Base-by-base conservation (phyloP, 1,140 invertebrate species). In the Ooceraea biroi region DNA sequence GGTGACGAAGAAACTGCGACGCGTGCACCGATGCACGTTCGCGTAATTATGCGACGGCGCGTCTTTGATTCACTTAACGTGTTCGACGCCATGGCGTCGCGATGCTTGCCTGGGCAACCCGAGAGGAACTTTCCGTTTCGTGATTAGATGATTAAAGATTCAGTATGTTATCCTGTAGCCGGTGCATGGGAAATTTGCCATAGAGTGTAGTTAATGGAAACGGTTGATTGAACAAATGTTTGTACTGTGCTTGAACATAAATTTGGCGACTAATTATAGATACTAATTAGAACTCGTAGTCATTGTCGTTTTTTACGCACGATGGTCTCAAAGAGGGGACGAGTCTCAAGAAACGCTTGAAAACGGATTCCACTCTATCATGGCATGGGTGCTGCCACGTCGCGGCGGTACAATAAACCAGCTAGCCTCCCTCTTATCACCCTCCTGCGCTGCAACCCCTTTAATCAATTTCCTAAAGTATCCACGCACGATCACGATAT, bases 381-480 rank as follows among this genome's bases (percentile, higher is more conserved):
- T 90, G 93, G 83, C 83, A 93, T 90, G 86, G 84, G 94, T 94
- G 94, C 92, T 93, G 94, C 94, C 94, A 93, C 92, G 91, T 93
- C 87, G 90, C 93, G 94, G 94, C 74, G 78, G 63, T 52, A 60
- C 77, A 77, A 88, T 88, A 92, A 93, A 94, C 90, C 89, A 91
- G 68, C 89, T 91, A 91, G 91, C 85, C 86, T 87, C 87, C 80
- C 89, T 88, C 82, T 87, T 83, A 87, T 77, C 89, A 88, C 88
- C 85, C 73, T 76, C 78, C 27, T 36, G 36, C n/a, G n/a, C 7
- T 63, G 30, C 82, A 69, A 82, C 76, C 65, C 86, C 85, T 83
- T 85, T 90, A 87, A 93, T 94, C 93, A 94, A 94, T 93, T 91
- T 89, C 84, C 84, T 82, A 89, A 89, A 89, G 88, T 89, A 89